phyloP scores from a whole-genome alignment of 2,888 invertebrate genomes.

The Idaea biselata region DNA sequence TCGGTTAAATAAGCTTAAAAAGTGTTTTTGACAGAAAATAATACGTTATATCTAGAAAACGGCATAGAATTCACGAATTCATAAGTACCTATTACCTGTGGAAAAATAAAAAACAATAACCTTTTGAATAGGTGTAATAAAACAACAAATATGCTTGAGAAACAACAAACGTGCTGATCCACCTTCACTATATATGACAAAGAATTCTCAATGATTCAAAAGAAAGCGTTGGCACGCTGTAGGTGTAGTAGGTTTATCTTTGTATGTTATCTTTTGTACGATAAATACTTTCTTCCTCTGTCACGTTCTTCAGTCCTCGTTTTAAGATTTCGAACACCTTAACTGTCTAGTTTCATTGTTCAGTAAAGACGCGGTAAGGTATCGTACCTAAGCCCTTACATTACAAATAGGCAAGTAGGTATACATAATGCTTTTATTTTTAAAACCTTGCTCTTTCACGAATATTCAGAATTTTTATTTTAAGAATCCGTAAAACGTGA shows the following conservation, averaged over 20 bases:
- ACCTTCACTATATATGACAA: not conserved
- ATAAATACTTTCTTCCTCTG: constrained; percentile 11
- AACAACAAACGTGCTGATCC: too few relatives aligned
- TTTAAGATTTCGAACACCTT: constrained; percentile 6
- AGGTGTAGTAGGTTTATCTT: not conserved
- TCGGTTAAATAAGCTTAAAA: too few relatives aligned
- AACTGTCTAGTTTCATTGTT: not conserved
- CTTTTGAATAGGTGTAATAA: too few relatives aligned
- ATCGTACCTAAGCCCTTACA: not conserved
- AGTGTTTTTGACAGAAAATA: too few relatives aligned
- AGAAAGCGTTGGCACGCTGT: not conserved
- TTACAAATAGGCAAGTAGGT: too few relatives aligned
- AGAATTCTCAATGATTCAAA: not conserved
- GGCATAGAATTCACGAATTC: too few relatives aligned
- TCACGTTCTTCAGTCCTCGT: constrained; percentile 6
- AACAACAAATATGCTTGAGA: too few relatives aligned
- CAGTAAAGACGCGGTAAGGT: not conserved
- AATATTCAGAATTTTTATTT: not conserved
- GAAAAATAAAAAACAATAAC: too few relatives aligned
- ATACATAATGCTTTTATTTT: not conserved
- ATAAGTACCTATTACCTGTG: too few relatives aligned
- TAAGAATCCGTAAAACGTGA: not conserved
- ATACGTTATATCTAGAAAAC: too few relatives aligned
- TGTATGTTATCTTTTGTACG: constrained; percentile 17
- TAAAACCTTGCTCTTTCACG: not conserved